Base-by-base conservation (phyloP, 1,140 invertebrate genomes). In the Cryptotermes secundus region DNA sequence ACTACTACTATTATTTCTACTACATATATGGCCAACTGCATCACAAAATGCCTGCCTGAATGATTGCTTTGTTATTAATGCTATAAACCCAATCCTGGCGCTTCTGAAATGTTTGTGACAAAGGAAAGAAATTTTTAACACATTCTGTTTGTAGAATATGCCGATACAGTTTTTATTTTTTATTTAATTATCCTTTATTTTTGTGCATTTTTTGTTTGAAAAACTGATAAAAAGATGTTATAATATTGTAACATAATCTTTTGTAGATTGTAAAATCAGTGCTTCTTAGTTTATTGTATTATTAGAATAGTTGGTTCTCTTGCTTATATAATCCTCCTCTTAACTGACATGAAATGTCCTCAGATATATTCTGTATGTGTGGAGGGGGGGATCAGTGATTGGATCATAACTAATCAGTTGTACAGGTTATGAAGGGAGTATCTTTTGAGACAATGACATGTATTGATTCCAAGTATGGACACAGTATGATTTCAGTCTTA, bases 1-100 rank as follows among this genome's bases (percentile, higher is more conserved):
- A 85, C 83, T 85, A 86, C 85, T 83, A 86, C 83, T 80, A 84
- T 59, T 85, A 81, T 81, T 42, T 42, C 80, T 83, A 42, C 83
- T 83, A 38, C 59, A 35, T 49, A 83, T 12, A 49, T 83, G 83
- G 83, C 83, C 83, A 83, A 83, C 83, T 42, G 38, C 53, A 83
- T 45, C 53, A 83, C 49, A 49, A 72, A 81, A 81, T 65, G 59
- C 42, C 81, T 42, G 81, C 81, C 36, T 79, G 82, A 45, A 83
- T 83, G 34, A 35, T 83, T n/a, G 59, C 49, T 65, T 83, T 45
- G 42, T 83, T 83, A 34, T 83, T 49, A 83, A 49, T 83, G 59
- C 49, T 72, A 22, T 45, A 45, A 82, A 53, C 38, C 81, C n/a
- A 82, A 82, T 53, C 81, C 38, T 82, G 42, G 59, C 59, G 26